Evolutionary conservation across 2,888 invertebrate genomes (phyloP).

Genomic region (Leucophora obtusa): DNA sequence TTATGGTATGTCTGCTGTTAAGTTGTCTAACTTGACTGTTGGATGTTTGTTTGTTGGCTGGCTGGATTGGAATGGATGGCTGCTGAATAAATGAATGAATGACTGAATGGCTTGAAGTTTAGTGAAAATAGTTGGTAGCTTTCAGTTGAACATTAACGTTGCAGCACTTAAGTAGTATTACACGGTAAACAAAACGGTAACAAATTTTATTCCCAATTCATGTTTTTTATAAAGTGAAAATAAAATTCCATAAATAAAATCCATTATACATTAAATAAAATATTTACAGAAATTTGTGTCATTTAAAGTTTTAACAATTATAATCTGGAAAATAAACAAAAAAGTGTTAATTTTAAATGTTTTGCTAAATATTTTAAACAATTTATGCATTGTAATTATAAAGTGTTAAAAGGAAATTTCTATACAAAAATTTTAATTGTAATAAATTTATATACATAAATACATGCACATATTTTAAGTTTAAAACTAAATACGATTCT

Average conservation of each 20-base stretch:
- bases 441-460: too few relatives aligned
- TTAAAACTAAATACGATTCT: not conserved
- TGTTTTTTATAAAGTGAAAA: conserved; percentile 39
- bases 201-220: not conserved
- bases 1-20: conserved; percentile 18
- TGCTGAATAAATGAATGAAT: conserved; percentile 39
- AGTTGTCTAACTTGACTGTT: conserved; percentile 9
- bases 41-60: conserved; percentile 21
- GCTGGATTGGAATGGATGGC: conserved; percentile 26
- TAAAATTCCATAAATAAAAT: conserved; percentile 10
- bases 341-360: not conserved
- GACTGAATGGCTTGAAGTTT: conserved; percentile 52
- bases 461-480: too few relatives aligned
- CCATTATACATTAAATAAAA: not conserved
- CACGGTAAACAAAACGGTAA: conserved; percentile 18
- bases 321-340: not conserved
- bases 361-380: not conserved
- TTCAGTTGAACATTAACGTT: conserved; percentile 66
- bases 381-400: not conserved
- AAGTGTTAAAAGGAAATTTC: not conserved
- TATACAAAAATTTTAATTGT: not conserved
- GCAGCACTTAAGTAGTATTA: conserved; percentile 52
- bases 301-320: conserved; percentile 6
- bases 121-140: conserved; percentile 62
- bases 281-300: not conserved